Base-by-base conservation (phyloP, 1,140 invertebrate genomes). In the Samia ricini region DNA sequence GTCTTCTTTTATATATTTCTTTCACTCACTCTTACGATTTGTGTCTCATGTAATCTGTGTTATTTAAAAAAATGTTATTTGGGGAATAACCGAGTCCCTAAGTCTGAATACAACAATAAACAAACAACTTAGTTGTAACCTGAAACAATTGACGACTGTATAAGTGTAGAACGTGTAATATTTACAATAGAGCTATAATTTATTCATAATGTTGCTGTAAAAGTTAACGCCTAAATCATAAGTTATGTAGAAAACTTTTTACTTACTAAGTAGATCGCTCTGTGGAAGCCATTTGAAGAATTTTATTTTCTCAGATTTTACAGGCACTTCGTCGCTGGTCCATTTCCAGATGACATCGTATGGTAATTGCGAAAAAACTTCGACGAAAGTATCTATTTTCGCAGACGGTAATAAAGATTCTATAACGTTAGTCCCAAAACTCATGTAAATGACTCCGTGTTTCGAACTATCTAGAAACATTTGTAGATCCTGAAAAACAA, bases 381-480 rank as follows among this genome's bases (percentile, higher is more conserved):
- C 68, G 54, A 88, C 70, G 20, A 93, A 83, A 0, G 69, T 78
- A 12, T 76, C 52, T 3, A 81, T 66, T 12, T 74, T 82, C 0
- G 83, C 73, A 2, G 72, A 50, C 7, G 83, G 72, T 10, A 93
- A 68, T 15, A 82, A 60, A 1, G 74, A 67, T 23, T 85, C 79
- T 22, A 86, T 83, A 0, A 92, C 57, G 56, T 88, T 92, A 8
- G 91, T 89, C 3, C 93, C 93, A 68, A 94, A 79, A 68, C 92
- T 93, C 65, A 94, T 93, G 58, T 92, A 91, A 24, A 94, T 91
- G 0, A 91, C 91, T 2, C 93, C 93, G 8, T 64, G 29, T 15
- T 92, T 72, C 22, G 88, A 74, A 18, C 90, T 83, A 19, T 92
- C 88, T 5, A 94, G 60, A 36, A 90, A 91, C 19, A 89, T 71